Evolutionary conservation across 2,888 invertebrate species (phyloP), one percentile per base, ranked within the genome.

Genomic region (Aspidiotus destructor): DNA sequence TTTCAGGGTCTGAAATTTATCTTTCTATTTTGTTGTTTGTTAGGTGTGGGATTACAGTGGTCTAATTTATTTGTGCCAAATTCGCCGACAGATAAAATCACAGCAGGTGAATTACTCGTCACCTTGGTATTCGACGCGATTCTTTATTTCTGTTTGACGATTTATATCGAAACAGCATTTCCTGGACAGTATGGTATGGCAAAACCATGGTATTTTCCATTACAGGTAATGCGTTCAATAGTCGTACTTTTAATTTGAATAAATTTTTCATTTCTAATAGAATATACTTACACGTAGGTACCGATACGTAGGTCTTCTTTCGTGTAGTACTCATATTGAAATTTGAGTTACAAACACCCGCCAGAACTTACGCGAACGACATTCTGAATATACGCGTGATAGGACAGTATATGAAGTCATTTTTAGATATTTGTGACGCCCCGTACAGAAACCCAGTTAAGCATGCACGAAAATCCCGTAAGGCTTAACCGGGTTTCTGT

Each of bases 181-280:
- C 95, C 95, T 0, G 94, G 94, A 10, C 87, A 88, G 13, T 91
- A 83, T 76, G 94, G 94, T 6, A 85, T 94, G 0, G 86, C 89
- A 0, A 84, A 85, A 71, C 86, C 85, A 41, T 93, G 90, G 85
- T 85, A 92, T 75, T 95, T 92, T 75, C 84, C 85, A 0, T 81
- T 91, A 62, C 82, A 82, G 54, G 76, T 78, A 40, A 74, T 41
- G 53, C 7, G 15, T 54, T 63, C 28, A 15, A 61, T 28, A n/a
- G 41, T 13, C 55, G 80, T 79, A 79, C 95, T 95, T 91, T 94
- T 81, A 48, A 48, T 48, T 11, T 48, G 6, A 13, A n/a, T 55
- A 17, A 15, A 55, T 55, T 17, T 28, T 28, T 28, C 28, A 28
- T 28, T 28, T 28, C 28, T 1, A 28, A 28, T 5, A 5, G 28